Percentiles rank a stretch among this genome's conserved stretches.
Conservation (phyloP, 2,888 invertebrate genomes). For the Tuberolachnus salignus region DNA sequence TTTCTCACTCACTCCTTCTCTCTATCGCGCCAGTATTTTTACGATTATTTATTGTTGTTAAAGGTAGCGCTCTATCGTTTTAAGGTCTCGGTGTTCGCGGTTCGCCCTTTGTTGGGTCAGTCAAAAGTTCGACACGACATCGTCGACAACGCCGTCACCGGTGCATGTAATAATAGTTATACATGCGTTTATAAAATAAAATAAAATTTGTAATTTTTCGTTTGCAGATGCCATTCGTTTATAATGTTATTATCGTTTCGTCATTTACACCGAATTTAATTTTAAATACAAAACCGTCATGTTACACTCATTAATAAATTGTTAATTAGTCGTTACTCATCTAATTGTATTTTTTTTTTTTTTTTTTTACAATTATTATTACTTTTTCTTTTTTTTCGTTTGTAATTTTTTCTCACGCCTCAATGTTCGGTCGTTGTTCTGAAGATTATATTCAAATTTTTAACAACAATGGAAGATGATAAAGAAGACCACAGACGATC, state of each 20-base stretch:
- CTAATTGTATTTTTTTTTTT: not conserved
- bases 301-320: slow-evolving; percentile 25
- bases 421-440: slow-evolving; percentile 18
- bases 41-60: slow-evolving; percentile 55
- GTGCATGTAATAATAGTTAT: slow-evolving; percentile 38
- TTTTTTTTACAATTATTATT: not conserved
- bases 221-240: not conserved
- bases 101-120: slow-evolving; percentile 56
- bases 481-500: slow-evolving; percentile 23
- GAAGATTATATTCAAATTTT: not conserved
- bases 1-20: slow-evolving; percentile 30
- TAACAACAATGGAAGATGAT: slow-evolving; percentile 44
- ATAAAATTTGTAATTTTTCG: not conserved
- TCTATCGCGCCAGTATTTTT: slow-evolving; percentile 45
- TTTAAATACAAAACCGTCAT: slow-evolving; percentile 2
- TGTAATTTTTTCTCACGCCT: not conserved
- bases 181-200: not conserved
- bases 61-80: slow-evolving; percentile 57
- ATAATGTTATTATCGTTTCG: not conserved
- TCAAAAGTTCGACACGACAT: slow-evolving; percentile 57
- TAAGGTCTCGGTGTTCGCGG: slow-evolving; percentile 55
- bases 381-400: not conserved
- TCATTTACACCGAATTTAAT: slow-evolving; percentile 1
- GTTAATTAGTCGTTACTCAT: slow-evolving; percentile 12
- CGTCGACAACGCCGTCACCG: slow-evolving; percentile 51